phyloP scores from a whole-genome alignment of 1,140 invertebrate species.

The Cydia amplana region DNA sequence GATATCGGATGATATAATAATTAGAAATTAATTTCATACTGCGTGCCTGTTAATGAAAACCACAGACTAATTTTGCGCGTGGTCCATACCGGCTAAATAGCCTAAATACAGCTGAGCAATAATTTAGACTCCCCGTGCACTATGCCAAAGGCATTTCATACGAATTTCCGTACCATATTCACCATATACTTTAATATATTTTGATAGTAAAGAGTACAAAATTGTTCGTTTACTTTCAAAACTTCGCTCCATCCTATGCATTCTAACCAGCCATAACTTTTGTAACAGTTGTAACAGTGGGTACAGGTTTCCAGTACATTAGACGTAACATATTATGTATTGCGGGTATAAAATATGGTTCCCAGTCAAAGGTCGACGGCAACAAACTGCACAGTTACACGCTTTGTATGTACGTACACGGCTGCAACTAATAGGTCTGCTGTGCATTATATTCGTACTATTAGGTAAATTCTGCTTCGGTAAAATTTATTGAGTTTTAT shows the following conservation, averaged over 20 bases:
- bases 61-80: not conserved
- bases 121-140: not conserved
- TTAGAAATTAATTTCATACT: not conserved
- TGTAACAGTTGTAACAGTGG: not conserved
- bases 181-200: not conserved
- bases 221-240: not conserved
- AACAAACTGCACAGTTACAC: slow-evolving; percentile 7
- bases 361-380: slow-evolving; percentile 8
- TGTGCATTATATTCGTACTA: not conserved
- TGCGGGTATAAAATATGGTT: slow-evolving; percentile 27
- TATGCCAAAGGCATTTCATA: not conserved
- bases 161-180: not conserved
- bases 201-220: not conserved
- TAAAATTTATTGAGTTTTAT: not conserved
- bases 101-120: not conserved
- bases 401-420: too few species aligned
- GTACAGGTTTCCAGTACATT: slow-evolving; percentile 25
- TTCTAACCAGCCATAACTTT: not conserved
- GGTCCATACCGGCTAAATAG: not conserved
- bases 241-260: not conserved
- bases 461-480: too few species aligned
- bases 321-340: slow-evolving; percentile 29
- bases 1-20: not conserved
- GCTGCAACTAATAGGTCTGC: slow-evolving; percentile 5
- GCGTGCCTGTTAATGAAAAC: not conserved